Base-by-base conservation (phyloP, 2,888 invertebrate genomes). In the Theodoxus fluviatilis region DNA sequence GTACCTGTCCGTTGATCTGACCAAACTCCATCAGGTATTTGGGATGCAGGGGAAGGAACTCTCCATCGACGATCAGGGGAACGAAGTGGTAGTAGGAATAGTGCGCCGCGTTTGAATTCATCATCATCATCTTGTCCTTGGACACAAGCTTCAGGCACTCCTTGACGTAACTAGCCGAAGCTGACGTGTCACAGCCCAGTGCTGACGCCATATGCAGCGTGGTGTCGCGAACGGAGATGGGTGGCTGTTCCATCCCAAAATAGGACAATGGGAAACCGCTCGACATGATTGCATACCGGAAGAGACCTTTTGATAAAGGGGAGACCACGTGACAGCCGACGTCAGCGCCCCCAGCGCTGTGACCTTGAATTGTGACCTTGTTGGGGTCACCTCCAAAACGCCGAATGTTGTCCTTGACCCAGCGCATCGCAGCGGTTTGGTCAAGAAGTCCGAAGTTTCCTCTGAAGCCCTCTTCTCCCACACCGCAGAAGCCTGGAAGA, bases 231-330 rank as follows among this genome's bases (percentile, higher is more conserved):
- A 67, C 55, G 43, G 57, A 59, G 12, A 57, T 59, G 0, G 70
- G 33, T 2, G 67, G 61, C 2, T 66, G 67, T 22, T 69, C 4
- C 1, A 78, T 47, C 35, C 76, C 76, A 79, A 79, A 79, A 67
- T 75, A 75, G 7, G 79, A 74, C 18, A 76, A 68, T 4, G 79
- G 77, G 4, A 79, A 78, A 2, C 73, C 73, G 28, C 73, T 73
- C 52, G 59, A 65, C 33, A 73, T 65, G 25, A 73, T 65, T 38
- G 71, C 73, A 47, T 65, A 59, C 3, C 69, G 69, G 28, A 71
- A 73, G 1, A 71, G 38, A 55, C 69, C 73, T 65, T 71, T 70
- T 3, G 71, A 71, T 0, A 70, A n/a, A 0, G 73, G 73, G 4
- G 71, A 71, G 25, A 73, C 2, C 3, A 70, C 61, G 40, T 71